Evolutionary conservation across 2,888 invertebrate species (phyloP).

Genomic region (Leucoma salicis): DNA sequence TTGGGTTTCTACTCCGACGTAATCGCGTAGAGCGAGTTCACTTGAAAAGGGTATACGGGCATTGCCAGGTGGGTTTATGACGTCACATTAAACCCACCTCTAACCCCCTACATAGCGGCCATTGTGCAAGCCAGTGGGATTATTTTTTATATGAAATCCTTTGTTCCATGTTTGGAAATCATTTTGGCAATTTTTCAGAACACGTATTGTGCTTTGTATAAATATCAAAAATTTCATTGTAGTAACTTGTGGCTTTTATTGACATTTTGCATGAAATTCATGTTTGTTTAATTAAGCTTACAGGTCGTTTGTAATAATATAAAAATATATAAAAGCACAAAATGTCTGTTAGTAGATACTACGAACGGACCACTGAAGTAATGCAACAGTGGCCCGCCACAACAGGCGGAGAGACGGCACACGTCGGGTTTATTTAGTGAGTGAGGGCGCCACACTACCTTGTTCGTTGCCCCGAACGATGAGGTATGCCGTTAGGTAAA

Average conservation of each 20-base stretch:
- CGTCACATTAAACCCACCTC: slow-evolving; percentile 34
- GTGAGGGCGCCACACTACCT: too few relatives aligned
- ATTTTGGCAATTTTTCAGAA: slow-evolving; percentile 1
- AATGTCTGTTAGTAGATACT: too few relatives aligned
- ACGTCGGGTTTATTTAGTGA: too few relatives aligned
- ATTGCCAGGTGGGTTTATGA: slow-evolving; percentile 41
- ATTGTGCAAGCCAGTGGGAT: slow-evolving; percentile 20
- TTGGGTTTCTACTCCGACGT: background rate
- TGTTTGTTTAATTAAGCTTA: slow-evolving; percentile 1
- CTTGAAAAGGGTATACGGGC: slow-evolving; percentile 11
- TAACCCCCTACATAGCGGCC: slow-evolving; percentile 24
- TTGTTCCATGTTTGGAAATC: slow-evolving; percentile 3
- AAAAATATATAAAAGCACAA: too few relatives aligned
- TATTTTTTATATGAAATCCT: slow-evolving; percentile 21
- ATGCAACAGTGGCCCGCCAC: too few relatives aligned
- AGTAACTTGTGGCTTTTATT: too few relatives aligned
- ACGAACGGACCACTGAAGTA: too few relatives aligned
- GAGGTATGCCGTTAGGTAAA: too few relatives aligned
- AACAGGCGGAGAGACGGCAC: too few relatives aligned
- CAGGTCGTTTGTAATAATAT: too few relatives aligned
- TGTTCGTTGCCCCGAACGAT: too few relatives aligned
- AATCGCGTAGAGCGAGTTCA: background rate
- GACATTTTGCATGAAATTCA: background rate
- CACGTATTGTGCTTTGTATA: background rate
- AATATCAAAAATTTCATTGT: background rate